Base-by-base conservation (phyloP, 2,113 vertebrate genomes). In the Galemys pyrenaicus region DNA sequence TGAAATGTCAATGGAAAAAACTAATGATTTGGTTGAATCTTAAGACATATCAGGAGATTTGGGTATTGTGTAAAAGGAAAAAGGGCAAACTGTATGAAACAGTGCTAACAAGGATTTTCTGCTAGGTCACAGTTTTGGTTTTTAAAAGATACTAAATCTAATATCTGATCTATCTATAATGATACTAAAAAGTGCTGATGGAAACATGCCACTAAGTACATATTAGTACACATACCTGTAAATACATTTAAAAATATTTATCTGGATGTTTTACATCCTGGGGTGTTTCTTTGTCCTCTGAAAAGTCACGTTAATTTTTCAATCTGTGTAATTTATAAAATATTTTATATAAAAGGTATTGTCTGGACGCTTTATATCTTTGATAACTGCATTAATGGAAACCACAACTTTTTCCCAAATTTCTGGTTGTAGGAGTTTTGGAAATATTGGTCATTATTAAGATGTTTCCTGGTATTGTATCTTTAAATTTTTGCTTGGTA, bases 251-350 rank as follows among this genome's bases (percentile, higher is more conserved):
- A 58, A 75, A 81, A 80, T 64, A 26, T 87, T 83, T 84, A 68
- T 81, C 44, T 80, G 58, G 10, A 37, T 75, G 13, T 90, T 94
- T 91, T 60, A 58, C 28, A 70, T 75, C 44, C 30, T 39, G 15
- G 74, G 8, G 26, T 58, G 5, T 9, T 3, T 28, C 73, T 44
- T 86, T 73, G 71, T 15, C 9, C 10, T 70, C 37, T 64, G 30
- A 82, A 87, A 94, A 73, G 44, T 85, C 44, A 81, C 46, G 28
- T 77, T 94, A 78, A 86, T 89, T 87, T 94, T 95, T 89, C 41
- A 71, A 20, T 54, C 39, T 24, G 39, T 92, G 46, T 82, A 49
- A 39, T 95, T 94, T 94, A 46, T 77, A 56, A 35, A 95, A 77
- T 94, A 46, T 20, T 92, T 71, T 60, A 11, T 87, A 30, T 86